Base-by-base conservation (phyloP, 2,797 vertebrate genomes). In the Acanthurus lineatus region DNA sequence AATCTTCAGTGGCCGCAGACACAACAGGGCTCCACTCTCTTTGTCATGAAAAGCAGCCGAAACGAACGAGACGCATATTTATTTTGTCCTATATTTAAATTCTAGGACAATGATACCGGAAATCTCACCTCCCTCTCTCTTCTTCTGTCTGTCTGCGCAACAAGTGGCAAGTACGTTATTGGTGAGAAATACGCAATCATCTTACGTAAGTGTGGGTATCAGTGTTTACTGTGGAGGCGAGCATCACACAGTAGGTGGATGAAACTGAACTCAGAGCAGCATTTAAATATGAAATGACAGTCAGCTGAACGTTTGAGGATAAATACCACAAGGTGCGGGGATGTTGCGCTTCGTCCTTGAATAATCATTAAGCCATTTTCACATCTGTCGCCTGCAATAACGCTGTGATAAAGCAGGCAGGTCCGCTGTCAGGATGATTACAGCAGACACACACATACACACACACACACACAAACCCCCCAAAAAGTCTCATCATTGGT, bases 151-250 rank as follows among this genome's bases (percentile, higher is more conserved):
- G 66, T 69, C 81, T 91, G 90, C 86, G 89, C 93, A 94, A 94
- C 93, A 94, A 84, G 91, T 94, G 92, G 69, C 53, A 48, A 58
- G 61, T 22, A 45, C 69, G 79, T 72, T 79, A 63, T 19, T 79
- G 86, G 81, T 60, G 90, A 87, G 86, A 92, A 91, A 93, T 89
- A 92, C 92, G 93, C 91, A 92, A 90, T 90, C 85, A 70, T 73
- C 77, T 94, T 94, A 94, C 92, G 92, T 94, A 94, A 94, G 87
- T 83, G 89, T 56, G 88, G 77, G 82, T 40, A 52, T 73, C 65
- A 1, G 71, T 66, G 81, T 72, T 72, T 32, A 79, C 28, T 69
- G 83, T 79, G 86, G 87, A 86, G 88, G 84, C 84, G 81, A 80
- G 59, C 70, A 38, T 19, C 76, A 8, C 3, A 25, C 71, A 65